Percentiles rank a stretch among this genome's conserved stretches.
phyloP scores from a whole-genome alignment of 1,140 invertebrate species.

The Popillia japonica region DNA sequence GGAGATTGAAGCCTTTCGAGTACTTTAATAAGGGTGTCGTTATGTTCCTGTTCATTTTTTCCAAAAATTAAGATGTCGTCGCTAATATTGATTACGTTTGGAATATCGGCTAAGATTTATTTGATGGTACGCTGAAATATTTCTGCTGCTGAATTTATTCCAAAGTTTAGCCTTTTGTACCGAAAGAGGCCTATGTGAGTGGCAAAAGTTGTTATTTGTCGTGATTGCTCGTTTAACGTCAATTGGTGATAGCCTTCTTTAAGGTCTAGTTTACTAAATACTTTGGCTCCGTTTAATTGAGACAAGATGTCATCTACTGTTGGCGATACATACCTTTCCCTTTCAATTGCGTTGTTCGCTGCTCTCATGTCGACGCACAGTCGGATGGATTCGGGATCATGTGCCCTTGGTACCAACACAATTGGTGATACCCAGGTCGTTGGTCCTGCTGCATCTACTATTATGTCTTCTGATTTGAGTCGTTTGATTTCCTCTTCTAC shows the following conservation, averaged over 20 bases:
- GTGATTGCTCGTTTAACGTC: constrained; percentile 8
- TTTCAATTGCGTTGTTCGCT: constrained; percentile 56
- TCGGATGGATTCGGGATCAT: constrained; percentile 49
- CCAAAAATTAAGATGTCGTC: constrained; percentile 58
- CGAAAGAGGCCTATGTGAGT: not conserved
- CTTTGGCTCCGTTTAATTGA: constrained; percentile 44
- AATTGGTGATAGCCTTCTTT: constrained; percentile 12
- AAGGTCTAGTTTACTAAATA: constrained; percentile 14
- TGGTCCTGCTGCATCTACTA: constrained; percentile 52
- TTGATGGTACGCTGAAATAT: constrained; percentile 58
- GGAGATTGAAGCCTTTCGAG: no score
- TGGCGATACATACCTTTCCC: constrained; percentile 56
- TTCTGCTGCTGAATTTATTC: constrained; percentile 55
- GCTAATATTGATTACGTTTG: constrained; percentile 50
- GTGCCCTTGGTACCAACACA: constrained; percentile 51
- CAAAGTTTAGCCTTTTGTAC: constrained; percentile 40
- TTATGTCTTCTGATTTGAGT: constrained; percentile 12
- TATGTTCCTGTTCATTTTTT: constrained; percentile 51
- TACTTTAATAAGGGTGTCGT: constrained; percentile 45
- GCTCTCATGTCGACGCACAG: constrained; percentile 58
- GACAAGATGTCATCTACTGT: constrained; percentile 55
- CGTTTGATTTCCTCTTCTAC: constrained; percentile 35
- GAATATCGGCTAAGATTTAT: constrained; percentile 50
- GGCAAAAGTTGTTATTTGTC: constrained; percentile 42
- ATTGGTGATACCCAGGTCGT: constrained; percentile 60